Percentiles rank a stretch among this genome's conserved stretches.
Conservation (phyloP, 2,113 vertebrate genomes). For the Solea senegalensis region DNA sequence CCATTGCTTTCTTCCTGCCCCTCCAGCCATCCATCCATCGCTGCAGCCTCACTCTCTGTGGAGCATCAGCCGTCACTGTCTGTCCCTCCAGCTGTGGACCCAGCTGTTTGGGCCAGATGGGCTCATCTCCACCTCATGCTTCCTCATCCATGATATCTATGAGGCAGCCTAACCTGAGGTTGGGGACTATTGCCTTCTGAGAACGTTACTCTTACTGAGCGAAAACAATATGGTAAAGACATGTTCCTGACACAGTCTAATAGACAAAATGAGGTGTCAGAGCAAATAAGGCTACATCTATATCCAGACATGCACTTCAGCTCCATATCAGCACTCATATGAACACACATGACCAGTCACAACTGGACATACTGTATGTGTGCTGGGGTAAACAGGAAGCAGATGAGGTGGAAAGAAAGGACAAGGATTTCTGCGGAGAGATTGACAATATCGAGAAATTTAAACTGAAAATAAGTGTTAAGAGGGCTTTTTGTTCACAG, state of each 20-base stretch:
- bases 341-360: too few species aligned
- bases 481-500: too few species aligned
- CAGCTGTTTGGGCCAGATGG: constrained; percentile 76
- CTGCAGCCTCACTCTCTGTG: constrained; percentile 39
- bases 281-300: neutral
- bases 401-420: too few species aligned
- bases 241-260: constrained; percentile 6
- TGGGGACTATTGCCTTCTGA: constrained; percentile 27
- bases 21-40: constrained; percentile 66
- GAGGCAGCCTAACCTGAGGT: constrained; percentile 49
- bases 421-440: too few species aligned
- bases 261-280: constrained; percentile 4
- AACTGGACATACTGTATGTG: too few species aligned
- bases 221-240: constrained; percentile 30
- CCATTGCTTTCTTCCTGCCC: constrained; percentile 26
- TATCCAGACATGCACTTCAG: too few species aligned
- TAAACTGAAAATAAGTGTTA: too few species aligned
- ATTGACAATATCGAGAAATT: too few species aligned
- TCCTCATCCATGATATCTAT: constrained; percentile 50
- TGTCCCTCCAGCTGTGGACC: constrained; percentile 78
- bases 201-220: constrained; percentile 19
- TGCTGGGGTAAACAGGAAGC: too few species aligned
- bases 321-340: too few species aligned
- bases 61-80: constrained; percentile 74
- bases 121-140: constrained; percentile 56